phyloP scores from a whole-genome alignment of 1,140 invertebrate genomes.

The Aethina tumida region DNA sequence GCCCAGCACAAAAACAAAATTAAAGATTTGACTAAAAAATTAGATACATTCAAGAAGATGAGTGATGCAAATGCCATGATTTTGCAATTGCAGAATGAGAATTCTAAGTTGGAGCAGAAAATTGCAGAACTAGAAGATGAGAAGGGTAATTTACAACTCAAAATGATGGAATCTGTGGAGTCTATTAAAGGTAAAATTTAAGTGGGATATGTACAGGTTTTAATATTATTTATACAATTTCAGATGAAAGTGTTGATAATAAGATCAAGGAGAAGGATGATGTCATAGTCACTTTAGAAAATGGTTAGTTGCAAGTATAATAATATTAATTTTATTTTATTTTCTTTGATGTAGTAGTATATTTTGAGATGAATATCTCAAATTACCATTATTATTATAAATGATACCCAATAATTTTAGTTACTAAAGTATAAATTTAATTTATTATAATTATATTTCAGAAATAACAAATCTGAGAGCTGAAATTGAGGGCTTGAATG shows the following conservation, averaged over 20 bases:
- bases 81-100: constrained; percentile 45
- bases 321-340: too few relatives aligned
- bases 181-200: constrained; percentile 20
- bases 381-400: too few relatives aligned
- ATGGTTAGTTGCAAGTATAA: constrained; percentile 11
- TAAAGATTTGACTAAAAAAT: constrained; percentile 73
- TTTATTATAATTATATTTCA: constrained; percentile 13
- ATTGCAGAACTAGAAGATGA: constrained; percentile 78
- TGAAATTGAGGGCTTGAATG: constrained; percentile 24
- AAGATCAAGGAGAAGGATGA: constrained; percentile 22
- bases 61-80: constrained; percentile 60
- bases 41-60: constrained; percentile 64
- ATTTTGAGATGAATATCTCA: too few relatives aligned
- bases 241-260: constrained; percentile 1
- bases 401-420: too few relatives aligned
- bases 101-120: constrained; percentile 59
- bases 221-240: constrained; percentile 4
- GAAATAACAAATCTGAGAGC: constrained; percentile 20
- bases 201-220: background rate
- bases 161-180: constrained; percentile 24
- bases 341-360: too few relatives aligned
- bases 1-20: constrained; percentile 68
- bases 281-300: constrained; percentile 19
- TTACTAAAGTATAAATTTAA: background rate
- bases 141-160: constrained; percentile 45